Evolutionary conservation across 2,888 invertebrate species (phyloP).

Genomic region (Epirrita christyi): DNA sequence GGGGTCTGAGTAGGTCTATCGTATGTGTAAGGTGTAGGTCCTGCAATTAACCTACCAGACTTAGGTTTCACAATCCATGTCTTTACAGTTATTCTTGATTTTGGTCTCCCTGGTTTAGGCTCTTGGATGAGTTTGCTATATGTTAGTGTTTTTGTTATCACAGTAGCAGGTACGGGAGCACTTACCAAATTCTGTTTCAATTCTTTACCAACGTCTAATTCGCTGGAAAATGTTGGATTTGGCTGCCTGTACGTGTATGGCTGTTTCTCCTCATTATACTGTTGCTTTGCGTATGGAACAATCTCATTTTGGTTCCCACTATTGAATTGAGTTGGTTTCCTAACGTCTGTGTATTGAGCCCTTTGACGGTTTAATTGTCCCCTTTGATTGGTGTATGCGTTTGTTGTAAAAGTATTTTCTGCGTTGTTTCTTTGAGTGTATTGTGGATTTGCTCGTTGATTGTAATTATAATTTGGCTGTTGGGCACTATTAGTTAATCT

Average conservation of each 20-base stretch:
- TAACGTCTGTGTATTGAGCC: slow-evolving; percentile 51
- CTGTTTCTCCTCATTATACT: slow-evolving; percentile 57
- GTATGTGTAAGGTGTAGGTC: slow-evolving; percentile 64
- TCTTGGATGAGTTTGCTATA: slow-evolving; percentile 66
- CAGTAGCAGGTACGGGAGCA: slow-evolving; percentile 54
- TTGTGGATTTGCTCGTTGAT: slow-evolving; percentile 34
- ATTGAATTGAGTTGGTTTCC: slow-evolving; percentile 47
- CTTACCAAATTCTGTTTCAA: slow-evolving; percentile 75
- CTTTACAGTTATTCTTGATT: slow-evolving; percentile 73
- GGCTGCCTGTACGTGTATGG: slow-evolving; percentile 55
- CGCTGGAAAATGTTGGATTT: slow-evolving; percentile 49
- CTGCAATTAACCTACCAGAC: slow-evolving; percentile 56
- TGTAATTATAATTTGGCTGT: slow-evolving; percentile 41
- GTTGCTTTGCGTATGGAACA: slow-evolving; percentile 55
- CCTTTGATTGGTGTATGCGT: slow-evolving; percentile 47
- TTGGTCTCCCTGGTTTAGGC: slow-evolving; percentile 63
- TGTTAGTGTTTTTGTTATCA: slow-evolving; percentile 71
- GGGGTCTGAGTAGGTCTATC: slow-evolving; percentile 53
- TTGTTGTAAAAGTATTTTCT: slow-evolving; percentile 40
- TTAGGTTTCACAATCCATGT: slow-evolving; percentile 79
- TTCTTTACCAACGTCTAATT: slow-evolving; percentile 54
- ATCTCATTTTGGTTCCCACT: slow-evolving; percentile 51
- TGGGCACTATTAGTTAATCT: slow-evolving; percentile 34
- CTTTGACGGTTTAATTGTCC: slow-evolving; percentile 50
- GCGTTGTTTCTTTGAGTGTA: slow-evolving; percentile 48